Percentiles rank a stretch among this genome's conserved stretches.
These are phyloP conservation scores for Henricia sp. DNA, from an alignment of 53 echinoderm and acorn worm genomes.

Conservation along the genomic window DNA sequence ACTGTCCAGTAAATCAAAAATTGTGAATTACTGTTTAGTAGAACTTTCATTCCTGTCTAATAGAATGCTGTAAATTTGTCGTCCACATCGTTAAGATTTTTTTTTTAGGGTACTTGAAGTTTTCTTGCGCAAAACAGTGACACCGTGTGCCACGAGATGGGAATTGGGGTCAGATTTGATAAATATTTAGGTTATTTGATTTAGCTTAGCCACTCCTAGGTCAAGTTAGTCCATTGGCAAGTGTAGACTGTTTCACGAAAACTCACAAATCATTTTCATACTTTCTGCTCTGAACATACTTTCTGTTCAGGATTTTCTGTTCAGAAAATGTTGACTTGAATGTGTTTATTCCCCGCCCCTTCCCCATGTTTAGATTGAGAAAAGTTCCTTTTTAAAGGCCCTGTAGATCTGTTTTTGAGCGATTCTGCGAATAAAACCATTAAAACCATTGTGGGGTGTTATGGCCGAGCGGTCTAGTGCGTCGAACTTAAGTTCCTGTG, in stretches of 20 bases:
- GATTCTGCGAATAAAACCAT: too few species aligned
- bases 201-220: constrained; percentile 1
- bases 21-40: constrained; percentile 22
- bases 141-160: not conserved
- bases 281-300: too few species aligned
- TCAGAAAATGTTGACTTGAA: too few species aligned
- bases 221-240: not conserved
- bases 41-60: constrained; percentile 14
- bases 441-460: too few species aligned
- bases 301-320: too few species aligned
- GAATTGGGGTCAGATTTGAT: not conserved
- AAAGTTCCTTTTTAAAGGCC: too few species aligned
- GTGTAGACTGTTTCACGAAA: not conserved
- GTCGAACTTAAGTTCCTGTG: too few species aligned
- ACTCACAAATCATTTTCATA: not conserved
- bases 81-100: not conserved
- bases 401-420: too few species aligned
- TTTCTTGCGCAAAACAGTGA: not conserved
- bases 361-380: too few species aligned
- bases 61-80: constrained; percentile 49
- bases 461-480: too few species aligned
- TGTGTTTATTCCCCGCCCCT: too few species aligned
- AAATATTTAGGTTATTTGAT: constrained; percentile 48
- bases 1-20: constrained; percentile 27
- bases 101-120: not conserved